Conservation (phyloP, 2,797 vertebrate species). For the Australoheros facetus region DNA sequence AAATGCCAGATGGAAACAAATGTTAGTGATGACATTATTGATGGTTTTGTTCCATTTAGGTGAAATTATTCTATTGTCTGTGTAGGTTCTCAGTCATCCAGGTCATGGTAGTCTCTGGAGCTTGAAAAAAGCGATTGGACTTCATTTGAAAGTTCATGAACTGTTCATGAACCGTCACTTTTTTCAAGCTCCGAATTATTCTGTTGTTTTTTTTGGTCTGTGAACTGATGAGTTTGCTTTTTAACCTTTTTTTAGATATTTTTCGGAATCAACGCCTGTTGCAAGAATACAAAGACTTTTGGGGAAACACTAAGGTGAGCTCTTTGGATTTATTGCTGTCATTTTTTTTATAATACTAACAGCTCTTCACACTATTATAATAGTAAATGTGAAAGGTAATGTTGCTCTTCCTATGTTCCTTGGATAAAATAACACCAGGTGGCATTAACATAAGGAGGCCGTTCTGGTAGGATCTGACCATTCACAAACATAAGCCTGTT, state of each 20-base stretch:
- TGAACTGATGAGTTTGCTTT: not conserved
- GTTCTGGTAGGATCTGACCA: too few species aligned
- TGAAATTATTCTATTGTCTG: not conserved
- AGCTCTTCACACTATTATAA: accelerated
- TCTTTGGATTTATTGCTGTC: not conserved
- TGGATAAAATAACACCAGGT: not conserved
- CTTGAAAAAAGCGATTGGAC: too few species aligned
- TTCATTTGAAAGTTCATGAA: too few species aligned
- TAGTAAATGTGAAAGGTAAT: not conserved
- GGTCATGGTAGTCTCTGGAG: too few species aligned
- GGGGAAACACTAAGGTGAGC: slow-evolving; percentile 95
- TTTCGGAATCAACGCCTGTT: slow-evolving; percentile 93
- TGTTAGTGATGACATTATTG: not conserved
- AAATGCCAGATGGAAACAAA: not conserved
- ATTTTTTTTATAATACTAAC: not conserved
- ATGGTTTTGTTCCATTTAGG: not conserved
- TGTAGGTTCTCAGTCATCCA: too few species aligned
- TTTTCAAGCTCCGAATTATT: too few species aligned
- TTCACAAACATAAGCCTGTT: not conserved
- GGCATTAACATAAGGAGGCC: not conserved
- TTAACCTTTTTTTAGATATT: slow-evolving; percentile 78
- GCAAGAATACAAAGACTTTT: slow-evolving; percentile 95
- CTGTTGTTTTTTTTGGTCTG: not conserved
- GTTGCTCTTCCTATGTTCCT: not conserved
- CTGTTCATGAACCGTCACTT: too few species aligned